Conservation (phyloP, 2,797 vertebrate species). For the Octomys mimax region DNA sequence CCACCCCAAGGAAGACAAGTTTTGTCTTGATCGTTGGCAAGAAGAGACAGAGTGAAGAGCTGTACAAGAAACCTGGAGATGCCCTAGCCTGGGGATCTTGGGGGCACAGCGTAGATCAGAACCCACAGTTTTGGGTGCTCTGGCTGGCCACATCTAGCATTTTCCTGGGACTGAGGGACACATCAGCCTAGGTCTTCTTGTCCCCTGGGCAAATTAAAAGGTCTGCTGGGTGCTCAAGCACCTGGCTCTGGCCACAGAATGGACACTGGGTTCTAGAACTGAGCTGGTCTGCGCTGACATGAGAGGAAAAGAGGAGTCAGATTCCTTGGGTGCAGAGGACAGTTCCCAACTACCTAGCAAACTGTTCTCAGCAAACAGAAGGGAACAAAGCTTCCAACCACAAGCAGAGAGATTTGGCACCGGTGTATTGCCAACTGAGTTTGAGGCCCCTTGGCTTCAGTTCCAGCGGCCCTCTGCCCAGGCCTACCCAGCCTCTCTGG, state of each 20-base stretch:
- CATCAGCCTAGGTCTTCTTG: background rate
- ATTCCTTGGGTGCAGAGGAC: background rate
- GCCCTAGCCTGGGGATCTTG: rapidly evolving
- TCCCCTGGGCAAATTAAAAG: background rate
- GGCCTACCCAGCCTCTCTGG: conserved; percentile 23
- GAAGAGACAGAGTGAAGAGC: background rate
- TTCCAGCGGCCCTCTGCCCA: conserved; percentile 20
- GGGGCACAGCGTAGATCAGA: background rate
- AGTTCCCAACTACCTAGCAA: background rate
- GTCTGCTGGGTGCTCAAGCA: background rate
- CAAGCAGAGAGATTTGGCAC: background rate
- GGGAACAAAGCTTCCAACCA: background rate
- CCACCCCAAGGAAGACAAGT: background rate
- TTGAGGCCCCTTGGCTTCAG: conserved; percentile 43
- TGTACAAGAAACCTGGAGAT: background rate
- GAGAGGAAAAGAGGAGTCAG: background rate
- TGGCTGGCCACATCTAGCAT: background rate
- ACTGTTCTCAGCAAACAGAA: conserved; percentile 23
- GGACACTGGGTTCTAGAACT: background rate
- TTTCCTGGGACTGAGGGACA: background rate
- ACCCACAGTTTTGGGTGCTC: background rate
- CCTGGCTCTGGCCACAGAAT: background rate
- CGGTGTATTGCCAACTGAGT: background rate
- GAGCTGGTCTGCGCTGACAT: background rate
- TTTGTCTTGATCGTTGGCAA: background rate